phyloP scores from a whole-genome alignment of 2,888 invertebrate species.

The Synanthedon vespiformis region DNA sequence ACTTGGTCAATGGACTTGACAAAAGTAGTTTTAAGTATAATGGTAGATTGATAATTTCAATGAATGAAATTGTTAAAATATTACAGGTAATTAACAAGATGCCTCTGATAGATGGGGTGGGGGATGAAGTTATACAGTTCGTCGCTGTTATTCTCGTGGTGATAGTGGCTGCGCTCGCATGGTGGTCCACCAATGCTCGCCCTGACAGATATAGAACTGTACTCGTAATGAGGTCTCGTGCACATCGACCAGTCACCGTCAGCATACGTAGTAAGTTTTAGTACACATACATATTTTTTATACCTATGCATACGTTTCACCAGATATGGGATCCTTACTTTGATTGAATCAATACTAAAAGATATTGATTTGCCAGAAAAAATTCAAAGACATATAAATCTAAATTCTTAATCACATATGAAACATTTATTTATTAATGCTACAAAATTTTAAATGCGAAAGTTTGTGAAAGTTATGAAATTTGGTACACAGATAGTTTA shows the following conservation, averaged over 20 bases:
- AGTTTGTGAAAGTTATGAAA: too few relatives aligned
- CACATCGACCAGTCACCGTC: slow-evolving; percentile 46
- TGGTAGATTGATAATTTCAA: too few relatives aligned
- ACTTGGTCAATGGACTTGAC: background rate
- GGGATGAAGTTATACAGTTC: slow-evolving; percentile 86
- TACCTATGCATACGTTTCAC: too few relatives aligned
- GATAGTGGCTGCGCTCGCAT: slow-evolving; percentile 77
- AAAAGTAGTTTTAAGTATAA: too few relatives aligned
- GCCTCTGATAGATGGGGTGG: slow-evolving; percentile 84
- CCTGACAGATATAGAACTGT: slow-evolving; percentile 77
- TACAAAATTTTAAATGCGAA: too few relatives aligned
- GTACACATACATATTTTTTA: background rate
- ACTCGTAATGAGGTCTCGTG: slow-evolving; percentile 68
- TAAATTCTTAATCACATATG: too few relatives aligned
- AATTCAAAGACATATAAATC: too few relatives aligned
- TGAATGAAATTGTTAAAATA: background rate
- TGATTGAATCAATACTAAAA: too few relatives aligned
- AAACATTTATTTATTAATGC: too few relatives aligned
- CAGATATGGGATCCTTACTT: too few relatives aligned
- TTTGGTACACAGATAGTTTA: too few relatives aligned
- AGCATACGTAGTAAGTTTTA: slow-evolving; percentile 33
- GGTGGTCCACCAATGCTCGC: slow-evolving; percentile 81
- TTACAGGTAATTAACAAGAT: slow-evolving; percentile 47
- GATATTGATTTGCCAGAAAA: too few relatives aligned
- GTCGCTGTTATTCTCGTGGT: slow-evolving; percentile 67